Percentiles rank a stretch among this genome's conserved stretches.
Evolutionary conservation across 2,113 vertebrate species (phyloP).

Genomic region (Picathartes gymnocephalus): DNA sequence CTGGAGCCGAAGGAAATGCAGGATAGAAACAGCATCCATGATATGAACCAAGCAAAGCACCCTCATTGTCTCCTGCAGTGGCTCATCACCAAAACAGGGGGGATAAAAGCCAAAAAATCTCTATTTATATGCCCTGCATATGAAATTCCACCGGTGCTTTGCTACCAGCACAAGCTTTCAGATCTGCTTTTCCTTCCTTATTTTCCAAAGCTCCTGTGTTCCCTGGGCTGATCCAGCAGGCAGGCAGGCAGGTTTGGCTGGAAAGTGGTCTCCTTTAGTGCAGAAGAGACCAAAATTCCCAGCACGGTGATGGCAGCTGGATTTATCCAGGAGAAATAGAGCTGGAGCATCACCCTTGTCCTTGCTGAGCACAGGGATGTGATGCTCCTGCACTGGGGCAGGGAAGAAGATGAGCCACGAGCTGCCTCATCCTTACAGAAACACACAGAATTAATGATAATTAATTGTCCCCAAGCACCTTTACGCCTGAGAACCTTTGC

Average conservation of each 20-base stretch:
- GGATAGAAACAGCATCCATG: background rate
- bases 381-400: accelerated
- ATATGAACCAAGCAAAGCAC: background rate
- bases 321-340: background rate
- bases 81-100: accelerated
- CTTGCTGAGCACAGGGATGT: accelerated
- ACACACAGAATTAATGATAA: background rate
- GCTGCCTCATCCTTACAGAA: background rate
- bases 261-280: background rate
- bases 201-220: background rate
- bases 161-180: accelerated
- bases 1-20: accelerated
- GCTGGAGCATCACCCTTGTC: background rate
- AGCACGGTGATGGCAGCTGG: accelerated
- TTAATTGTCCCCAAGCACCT: background rate
- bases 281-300: background rate
- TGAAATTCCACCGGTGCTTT: accelerated
- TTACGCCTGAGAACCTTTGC: background rate
- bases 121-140: accelerated
- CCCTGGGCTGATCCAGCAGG: accelerated
- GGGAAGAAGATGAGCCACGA: background rate
- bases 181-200: background rate
- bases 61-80: background rate
- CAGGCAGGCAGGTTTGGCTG: accelerated
- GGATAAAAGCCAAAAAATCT: background rate